These are phyloP conservation scores for Villa cingulata DNA, from an alignment of 2,888 invertebrate genomes.

Conservation along the genomic window DNA sequence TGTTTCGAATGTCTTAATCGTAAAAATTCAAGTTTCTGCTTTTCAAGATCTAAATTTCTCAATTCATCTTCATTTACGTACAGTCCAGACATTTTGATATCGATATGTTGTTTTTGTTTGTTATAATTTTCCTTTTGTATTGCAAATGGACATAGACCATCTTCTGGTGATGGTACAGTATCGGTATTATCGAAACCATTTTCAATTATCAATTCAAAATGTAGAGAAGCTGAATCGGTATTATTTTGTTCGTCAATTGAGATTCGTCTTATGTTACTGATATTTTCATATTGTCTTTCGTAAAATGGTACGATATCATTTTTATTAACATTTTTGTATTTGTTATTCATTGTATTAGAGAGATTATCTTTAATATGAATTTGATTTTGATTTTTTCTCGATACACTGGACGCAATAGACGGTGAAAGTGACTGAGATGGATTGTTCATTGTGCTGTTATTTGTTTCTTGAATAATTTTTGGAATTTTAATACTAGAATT, in stretches of 20 bases:
- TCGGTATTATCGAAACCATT: slow-evolving; percentile 27
- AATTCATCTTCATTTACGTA: slow-evolving; percentile 30
- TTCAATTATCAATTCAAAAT: slow-evolving; percentile 35
- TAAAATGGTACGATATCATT: slow-evolving; percentile 4
- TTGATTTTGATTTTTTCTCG: neutral
- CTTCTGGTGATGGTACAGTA: slow-evolving; percentile 31
- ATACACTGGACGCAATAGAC: neutral
- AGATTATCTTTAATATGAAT: neutral
- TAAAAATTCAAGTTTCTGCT: slow-evolving; percentile 19
- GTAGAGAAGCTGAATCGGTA: slow-evolving; percentile 33
- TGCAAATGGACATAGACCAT: slow-evolving; percentile 34
- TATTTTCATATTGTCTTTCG: slow-evolving; percentile 10
- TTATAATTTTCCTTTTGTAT: slow-evolving; percentile 33
- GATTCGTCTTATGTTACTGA: slow-evolving; percentile 1
- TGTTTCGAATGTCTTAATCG: slow-evolving; percentile 14
- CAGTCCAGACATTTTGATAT: slow-evolving; percentile 26
- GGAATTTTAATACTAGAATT: slow-evolving; percentile 9
- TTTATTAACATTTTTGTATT: slow-evolving; percentile 15
- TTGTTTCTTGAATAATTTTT: slow-evolving; percentile 6
- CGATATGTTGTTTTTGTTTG: slow-evolving; percentile 26
- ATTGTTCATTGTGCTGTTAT: neutral
- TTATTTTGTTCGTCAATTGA: slow-evolving; percentile 12
- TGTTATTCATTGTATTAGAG: slow-evolving; percentile 24
- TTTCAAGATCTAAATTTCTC: slow-evolving; percentile 29
- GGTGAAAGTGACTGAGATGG: neutral